Conservation (phyloP, 2,113 vertebrate species). For the Patagioenas fasciata region DNA sequence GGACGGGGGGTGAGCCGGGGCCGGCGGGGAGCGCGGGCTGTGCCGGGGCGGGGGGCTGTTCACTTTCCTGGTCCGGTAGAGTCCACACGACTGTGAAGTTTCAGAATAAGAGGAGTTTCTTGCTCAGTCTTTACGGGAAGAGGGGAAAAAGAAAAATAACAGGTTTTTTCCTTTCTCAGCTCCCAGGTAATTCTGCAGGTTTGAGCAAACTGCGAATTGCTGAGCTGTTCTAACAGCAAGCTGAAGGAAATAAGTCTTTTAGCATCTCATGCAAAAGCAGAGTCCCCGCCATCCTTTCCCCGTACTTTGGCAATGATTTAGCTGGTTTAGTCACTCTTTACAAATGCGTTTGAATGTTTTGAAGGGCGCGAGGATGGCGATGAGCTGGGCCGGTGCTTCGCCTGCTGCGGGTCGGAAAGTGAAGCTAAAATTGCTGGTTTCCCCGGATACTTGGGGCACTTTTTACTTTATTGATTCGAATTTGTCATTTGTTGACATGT, state of each 20-base stretch:
- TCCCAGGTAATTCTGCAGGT: rapidly evolving
- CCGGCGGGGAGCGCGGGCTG: too few species aligned
- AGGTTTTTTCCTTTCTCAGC: rapidly evolving
- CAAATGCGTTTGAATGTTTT: background rate
- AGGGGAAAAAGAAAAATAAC: too few species aligned
- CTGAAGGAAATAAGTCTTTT: background rate
- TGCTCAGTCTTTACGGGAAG: background rate
- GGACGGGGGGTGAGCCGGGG: too few species aligned
- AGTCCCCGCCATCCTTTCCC: background rate
- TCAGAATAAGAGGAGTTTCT: background rate
- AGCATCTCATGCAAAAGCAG: background rate
- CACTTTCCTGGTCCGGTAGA: too few species aligned
- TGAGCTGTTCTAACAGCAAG: background rate
- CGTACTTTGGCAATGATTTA: rapidly evolving
- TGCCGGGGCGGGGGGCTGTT: too few species aligned
- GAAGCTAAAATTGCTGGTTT: background rate
- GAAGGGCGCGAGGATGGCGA: background rate
- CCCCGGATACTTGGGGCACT: background rate
- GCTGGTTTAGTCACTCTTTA: background rate
- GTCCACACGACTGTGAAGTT: rapidly evolving
- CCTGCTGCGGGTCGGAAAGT: background rate
- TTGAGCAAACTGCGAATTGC: too few species aligned
- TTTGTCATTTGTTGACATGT: background rate
- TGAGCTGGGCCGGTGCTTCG: background rate
- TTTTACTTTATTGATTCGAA: background rate